These are phyloP conservation scores for Coregonus suidteri DNA, from an alignment of 2,797 vertebrate species.

Conservation along the genomic window DNA sequence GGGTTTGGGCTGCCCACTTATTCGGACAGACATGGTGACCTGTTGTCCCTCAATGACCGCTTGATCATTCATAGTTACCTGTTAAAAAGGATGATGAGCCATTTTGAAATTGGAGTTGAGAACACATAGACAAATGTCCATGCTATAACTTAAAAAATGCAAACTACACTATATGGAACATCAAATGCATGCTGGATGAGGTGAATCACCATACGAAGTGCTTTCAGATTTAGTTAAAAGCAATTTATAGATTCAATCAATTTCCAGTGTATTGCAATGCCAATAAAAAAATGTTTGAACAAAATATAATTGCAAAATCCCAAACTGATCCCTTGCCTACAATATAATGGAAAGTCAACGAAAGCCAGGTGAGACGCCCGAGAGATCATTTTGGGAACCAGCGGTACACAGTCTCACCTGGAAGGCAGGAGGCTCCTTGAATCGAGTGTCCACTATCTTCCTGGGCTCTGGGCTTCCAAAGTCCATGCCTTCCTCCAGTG, in stretches of 20 bases:
- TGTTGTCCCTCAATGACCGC: constrained; percentile 90
- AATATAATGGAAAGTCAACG: background rate
- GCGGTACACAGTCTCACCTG: constrained; percentile 78
- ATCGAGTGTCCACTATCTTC: constrained; percentile 73
- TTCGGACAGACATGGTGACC: constrained; percentile 86
- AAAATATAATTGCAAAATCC: background rate
- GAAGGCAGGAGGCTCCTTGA: constrained; percentile 89
- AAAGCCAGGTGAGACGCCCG: background rate
- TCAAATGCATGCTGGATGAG: background rate
- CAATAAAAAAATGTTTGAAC: background rate
- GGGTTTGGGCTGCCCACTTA: constrained; percentile 93
- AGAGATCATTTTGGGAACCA: background rate
- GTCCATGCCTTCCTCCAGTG: constrained; percentile 90
- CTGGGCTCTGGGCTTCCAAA: constrained; percentile 65
- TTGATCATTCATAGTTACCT: constrained; percentile 88
- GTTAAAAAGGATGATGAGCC: constrained; percentile 14
- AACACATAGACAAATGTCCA: background rate
- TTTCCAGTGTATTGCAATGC: background rate
- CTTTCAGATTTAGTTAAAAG: background rate
- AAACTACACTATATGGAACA: background rate
- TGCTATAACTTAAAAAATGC: background rate
- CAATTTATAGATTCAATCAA: background rate
- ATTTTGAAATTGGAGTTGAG: background rate
- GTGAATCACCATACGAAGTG: background rate
- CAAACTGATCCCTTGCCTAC: background rate